phyloP scores from a whole-genome alignment of 1,140 invertebrate species.

The Drosophila simulans region DNA sequence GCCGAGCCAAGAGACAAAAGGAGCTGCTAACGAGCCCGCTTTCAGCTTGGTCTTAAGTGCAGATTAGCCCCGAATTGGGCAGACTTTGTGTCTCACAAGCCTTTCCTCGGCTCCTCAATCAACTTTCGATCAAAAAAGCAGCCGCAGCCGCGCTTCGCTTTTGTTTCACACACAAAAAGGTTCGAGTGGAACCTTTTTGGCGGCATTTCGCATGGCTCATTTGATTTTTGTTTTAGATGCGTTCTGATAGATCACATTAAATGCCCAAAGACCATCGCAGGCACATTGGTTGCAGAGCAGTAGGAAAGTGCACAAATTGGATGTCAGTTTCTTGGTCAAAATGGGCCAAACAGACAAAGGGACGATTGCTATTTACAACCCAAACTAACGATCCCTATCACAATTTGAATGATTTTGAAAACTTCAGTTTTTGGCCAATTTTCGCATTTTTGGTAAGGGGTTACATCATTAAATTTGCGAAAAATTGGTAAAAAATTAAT shows the following conservation, averaged over 20 bases:
- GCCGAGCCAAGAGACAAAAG: slow-evolving; percentile 56
- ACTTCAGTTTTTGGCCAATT: no score
- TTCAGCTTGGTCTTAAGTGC: slow-evolving; percentile 45
- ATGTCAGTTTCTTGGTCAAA: no score
- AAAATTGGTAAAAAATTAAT: no score
- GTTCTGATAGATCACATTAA: slow-evolving; percentile 69
- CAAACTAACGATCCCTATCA: no score
- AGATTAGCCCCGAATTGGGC: slow-evolving; percentile 66
- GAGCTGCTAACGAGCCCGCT: slow-evolving; percentile 59
- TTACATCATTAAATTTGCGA: no score
- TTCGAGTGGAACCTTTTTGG: slow-evolving; percentile 62
- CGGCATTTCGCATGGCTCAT: slow-evolving; percentile 80
- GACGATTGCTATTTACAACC: no score
- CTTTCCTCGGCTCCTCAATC: slow-evolving; percentile 60
- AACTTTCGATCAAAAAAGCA: slow-evolving; percentile 77
- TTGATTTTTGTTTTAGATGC: slow-evolving; percentile 76
- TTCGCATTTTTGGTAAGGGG: no score
- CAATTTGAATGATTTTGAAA: no score
- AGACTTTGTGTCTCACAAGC: slow-evolving; percentile 70
- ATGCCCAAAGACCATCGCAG: slow-evolving; percentile 13
- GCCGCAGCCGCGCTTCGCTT: slow-evolving; percentile 57
- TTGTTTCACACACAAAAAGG: slow-evolving; percentile 64
- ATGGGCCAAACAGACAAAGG: no score
- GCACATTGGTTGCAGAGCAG: slow-evolving; percentile 32
- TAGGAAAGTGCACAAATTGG: background rate